Percentiles rank a stretch among this genome's conserved stretches.
These are phyloP conservation scores for Cydia fagiglandana DNA, from an alignment of 1,140 invertebrate genomes.

Conservation along the genomic window DNA sequence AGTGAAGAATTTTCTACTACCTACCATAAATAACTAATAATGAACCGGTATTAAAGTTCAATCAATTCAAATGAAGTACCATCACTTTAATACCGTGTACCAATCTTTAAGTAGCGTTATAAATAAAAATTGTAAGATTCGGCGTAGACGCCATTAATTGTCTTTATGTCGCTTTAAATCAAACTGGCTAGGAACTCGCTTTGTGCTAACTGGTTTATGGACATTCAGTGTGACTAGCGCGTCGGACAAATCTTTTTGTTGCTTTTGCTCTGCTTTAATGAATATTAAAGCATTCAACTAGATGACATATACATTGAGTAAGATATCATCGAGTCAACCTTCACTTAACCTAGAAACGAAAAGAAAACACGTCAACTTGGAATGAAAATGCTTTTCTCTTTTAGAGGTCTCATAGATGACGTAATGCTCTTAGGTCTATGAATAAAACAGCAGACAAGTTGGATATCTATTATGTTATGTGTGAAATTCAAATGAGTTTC, in stretches of 20 bases:
- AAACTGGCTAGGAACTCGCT: conserved; percentile 35
- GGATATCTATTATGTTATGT: conserved; percentile 39
- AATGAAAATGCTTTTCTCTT: conserved; percentile 14
- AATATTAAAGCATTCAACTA: neutral
- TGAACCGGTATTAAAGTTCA: neutral
- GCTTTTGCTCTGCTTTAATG: conserved; percentile 38
- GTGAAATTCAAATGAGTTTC: conserved; percentile 47
- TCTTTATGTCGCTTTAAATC: conserved; percentile 51
- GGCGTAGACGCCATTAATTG: conserved; percentile 47
- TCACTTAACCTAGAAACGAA: conserved; percentile 8
- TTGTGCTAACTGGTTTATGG: conserved; percentile 52
- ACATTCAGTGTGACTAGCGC: conserved; percentile 50
- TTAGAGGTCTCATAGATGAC: conserved; percentile 40
- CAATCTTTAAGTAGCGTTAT: conserved; percentile 2
- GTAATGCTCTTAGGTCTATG: conserved; percentile 50
- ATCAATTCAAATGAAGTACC: conserved; percentile 1
- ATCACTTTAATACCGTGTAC: conserved; percentile 1
- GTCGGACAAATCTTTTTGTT: conserved; percentile 57
- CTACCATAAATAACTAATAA: neutral
- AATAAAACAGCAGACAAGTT: conserved; percentile 47
- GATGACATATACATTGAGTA: neutral
- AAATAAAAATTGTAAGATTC: conserved; percentile 35
- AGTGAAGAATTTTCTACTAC: too few relatives aligned
- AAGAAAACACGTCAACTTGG: conserved; percentile 6
- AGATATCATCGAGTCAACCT: neutral